Conservation (phyloP, 1,140 invertebrate genomes). For the Drosophila orena region DNA sequence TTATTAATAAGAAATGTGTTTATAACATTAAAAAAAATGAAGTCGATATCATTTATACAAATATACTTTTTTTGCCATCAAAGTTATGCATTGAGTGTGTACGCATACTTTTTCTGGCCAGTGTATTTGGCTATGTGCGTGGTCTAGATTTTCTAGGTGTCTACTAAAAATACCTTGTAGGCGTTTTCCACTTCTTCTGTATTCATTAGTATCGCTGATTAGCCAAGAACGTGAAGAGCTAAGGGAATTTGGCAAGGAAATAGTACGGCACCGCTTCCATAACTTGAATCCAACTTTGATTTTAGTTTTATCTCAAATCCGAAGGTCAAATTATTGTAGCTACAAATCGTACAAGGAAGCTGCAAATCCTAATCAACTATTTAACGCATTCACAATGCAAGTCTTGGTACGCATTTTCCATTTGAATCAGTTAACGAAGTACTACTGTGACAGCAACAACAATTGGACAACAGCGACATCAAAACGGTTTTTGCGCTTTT, state of each 20-base stretch:
- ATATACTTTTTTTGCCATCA: no score
- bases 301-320: background rate
- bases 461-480: constrained; percentile 15
- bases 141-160: constrained; percentile 55
- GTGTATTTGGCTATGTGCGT: constrained; percentile 28
- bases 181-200: constrained; percentile 53
- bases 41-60: no score
- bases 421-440: background rate
- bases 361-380: no score
- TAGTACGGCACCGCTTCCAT: background rate
- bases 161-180: constrained; percentile 77
- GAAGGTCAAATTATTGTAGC: no score
- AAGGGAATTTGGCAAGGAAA: background rate
- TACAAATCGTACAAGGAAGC: no score
- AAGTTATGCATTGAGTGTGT: no score
- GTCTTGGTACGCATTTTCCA: no score
- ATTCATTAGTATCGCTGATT: constrained; percentile 64
- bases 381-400: no score
- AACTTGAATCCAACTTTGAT: background rate
- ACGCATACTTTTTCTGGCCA: no score
- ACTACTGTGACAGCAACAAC: constrained; percentile 23
- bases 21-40: no score
- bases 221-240: constrained; percentile 40
- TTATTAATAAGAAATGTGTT: no score
- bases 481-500: constrained; percentile 55